phyloP scores from a whole-genome alignment of 2,113 vertebrate genomes.

The Pteronura brasiliensis region DNA sequence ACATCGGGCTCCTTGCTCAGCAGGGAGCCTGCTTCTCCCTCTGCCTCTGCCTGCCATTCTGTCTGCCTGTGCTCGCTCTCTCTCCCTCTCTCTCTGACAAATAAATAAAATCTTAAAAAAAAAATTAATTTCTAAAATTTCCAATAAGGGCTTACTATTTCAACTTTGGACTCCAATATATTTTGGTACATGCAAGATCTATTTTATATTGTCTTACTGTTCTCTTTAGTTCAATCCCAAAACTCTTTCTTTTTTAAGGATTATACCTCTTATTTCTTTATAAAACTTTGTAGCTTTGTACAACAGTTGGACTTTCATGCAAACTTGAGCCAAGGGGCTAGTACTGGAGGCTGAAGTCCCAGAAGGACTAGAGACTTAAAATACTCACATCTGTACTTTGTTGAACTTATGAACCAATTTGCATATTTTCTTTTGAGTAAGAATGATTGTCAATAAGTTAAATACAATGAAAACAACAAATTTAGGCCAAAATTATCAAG shows the following conservation, averaged over 20 bases:
- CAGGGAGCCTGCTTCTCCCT: too few relatives aligned
- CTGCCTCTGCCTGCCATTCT: too few relatives aligned
- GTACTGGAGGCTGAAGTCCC: background rate
- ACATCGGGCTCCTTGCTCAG: too few relatives aligned
- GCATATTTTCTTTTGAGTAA: background rate
- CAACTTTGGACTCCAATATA: background rate
- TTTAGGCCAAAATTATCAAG: background rate
- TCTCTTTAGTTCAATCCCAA: background rate
- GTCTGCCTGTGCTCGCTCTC: too few relatives aligned
- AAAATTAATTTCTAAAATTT: background rate
- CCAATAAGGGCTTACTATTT: background rate
- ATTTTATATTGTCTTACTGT: background rate
- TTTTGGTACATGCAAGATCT: background rate
- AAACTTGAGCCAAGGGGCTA: background rate
- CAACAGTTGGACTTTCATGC: background rate
- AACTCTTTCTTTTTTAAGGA: background rate
- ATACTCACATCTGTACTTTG: background rate
- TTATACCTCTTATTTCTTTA: background rate
- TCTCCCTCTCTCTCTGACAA: too few relatives aligned
- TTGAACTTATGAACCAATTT: background rate
- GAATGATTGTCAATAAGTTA: background rate
- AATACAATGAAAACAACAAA: background rate
- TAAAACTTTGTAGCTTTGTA: background rate
- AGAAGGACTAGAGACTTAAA: background rate
- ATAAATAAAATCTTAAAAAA: too few relatives aligned